phyloP scores from a whole-genome alignment of 2,797 vertebrate genomes.

The Premnoplex brunnescens region DNA sequence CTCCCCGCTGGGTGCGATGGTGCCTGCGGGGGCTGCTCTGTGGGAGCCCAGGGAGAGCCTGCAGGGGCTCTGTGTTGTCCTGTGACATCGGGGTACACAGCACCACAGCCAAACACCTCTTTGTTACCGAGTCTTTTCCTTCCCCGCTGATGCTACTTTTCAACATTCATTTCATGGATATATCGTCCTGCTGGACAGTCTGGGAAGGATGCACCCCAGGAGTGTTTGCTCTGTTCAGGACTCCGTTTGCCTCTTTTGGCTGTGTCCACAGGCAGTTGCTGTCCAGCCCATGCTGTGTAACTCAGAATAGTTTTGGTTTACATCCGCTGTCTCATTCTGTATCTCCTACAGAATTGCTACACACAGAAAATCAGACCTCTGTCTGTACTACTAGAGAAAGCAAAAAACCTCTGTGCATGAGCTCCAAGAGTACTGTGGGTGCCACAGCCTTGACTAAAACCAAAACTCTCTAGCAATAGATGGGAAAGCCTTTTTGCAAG shows the following conservation, averaged over 20 bases:
- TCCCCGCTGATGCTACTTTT: not conserved
- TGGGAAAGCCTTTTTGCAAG: not conserved
- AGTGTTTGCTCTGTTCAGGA: not conserved
- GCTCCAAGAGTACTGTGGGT: not conserved
- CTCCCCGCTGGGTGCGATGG: not conserved
- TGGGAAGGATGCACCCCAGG: not conserved
- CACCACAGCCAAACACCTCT: not conserved
- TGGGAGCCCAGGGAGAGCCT: not conserved
- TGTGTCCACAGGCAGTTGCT: not conserved
- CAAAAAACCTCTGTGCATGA: not conserved
- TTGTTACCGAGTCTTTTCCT: not conserved
- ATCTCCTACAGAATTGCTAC: not conserved
- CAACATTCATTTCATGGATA: not conserved
- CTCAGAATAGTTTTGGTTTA: not conserved
- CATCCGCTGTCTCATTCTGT: not conserved
- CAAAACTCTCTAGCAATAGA: not conserved
- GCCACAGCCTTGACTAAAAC: not conserved
- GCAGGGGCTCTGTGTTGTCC: not conserved
- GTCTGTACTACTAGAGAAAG: not conserved
- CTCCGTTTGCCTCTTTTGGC: not conserved
- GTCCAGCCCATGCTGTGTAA: not conserved
- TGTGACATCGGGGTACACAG: not conserved
- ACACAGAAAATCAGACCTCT: not conserved
- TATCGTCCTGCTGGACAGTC: not conserved
- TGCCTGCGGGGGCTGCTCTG: rapidly evolving